Evolutionary conservation across 2,797 vertebrate species (phyloP).

Genomic region (Chanos chanos): DNA sequence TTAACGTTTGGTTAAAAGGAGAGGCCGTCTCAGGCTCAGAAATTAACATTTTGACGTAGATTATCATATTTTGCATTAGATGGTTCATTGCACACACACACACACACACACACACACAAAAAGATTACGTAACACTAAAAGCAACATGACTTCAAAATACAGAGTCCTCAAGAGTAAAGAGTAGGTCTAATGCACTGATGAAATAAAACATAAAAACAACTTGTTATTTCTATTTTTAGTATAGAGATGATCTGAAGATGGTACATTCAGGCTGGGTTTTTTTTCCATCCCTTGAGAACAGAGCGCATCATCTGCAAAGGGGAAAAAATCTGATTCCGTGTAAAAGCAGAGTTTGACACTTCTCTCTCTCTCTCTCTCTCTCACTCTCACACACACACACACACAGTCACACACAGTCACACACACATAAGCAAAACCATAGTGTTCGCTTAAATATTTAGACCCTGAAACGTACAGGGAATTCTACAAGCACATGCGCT

Average conservation of each 20-base stretch:
- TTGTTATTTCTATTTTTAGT: constrained; percentile 46
- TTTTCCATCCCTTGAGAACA: constrained; percentile 52
- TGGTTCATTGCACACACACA: neutral
- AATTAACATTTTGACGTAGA: constrained; percentile 21
- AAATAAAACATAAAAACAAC: constrained; percentile 64
- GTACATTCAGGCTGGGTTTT: constrained; percentile 39
- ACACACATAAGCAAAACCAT: neutral
- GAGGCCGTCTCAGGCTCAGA: neutral
- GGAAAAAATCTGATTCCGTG: constrained; percentile 40
- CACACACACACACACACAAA: too few relatives aligned
- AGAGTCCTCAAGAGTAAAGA: constrained; percentile 4
- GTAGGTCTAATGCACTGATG: constrained; percentile 52
- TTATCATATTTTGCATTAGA: neutral
- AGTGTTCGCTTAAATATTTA: constrained; percentile 67
- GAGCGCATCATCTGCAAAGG: constrained; percentile 43
- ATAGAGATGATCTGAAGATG: constrained; percentile 29
- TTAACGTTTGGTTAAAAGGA: neutral
- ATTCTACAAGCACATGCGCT: constrained; percentile 41
- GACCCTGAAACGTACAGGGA: constrained; percentile 55
- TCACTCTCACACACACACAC: neutral
- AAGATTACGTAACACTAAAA: constrained; percentile 19
- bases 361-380: constrained; percentile 9
- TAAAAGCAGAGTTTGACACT: constrained; percentile 42
- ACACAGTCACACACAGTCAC: constrained; percentile 32
- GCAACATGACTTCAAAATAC: constrained; percentile 39